Evolutionary conservation across 2,113 vertebrate species (phyloP), one percentile per base, ranked within the genome.

Genomic region (Dasyornis broadbenti): DNA sequence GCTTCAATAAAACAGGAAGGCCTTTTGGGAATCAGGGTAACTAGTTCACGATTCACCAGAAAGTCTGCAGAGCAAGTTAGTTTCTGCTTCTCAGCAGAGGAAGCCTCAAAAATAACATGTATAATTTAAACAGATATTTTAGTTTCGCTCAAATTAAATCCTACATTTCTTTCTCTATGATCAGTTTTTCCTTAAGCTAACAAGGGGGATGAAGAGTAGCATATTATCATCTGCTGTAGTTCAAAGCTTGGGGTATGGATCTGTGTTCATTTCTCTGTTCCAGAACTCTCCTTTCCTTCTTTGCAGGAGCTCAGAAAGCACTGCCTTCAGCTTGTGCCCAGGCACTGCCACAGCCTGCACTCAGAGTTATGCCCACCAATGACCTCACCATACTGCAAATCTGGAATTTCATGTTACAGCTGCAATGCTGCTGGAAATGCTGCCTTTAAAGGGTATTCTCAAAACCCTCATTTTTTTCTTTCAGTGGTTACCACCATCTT

Each of bases 261-360:
- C 49, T 79, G 70, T 56, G 61, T 70, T 42, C n/a, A 40, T 6
- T 24, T 42, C 16, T 68, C 37, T 68, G 5, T 42, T 35, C 65
- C 75, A 60, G 75, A 93, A 30, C 21, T n/a, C 30, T 26, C 60
- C 33, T 50, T 15, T 12, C 9, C 35, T 17, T 50, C 33, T 4
- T 22, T 57, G 72, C 22, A 65, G 64, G 21, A 61, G 59, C 77
- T 87, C 33, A 54, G 69, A 40, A 57, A 59, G 53, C 23, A 10
- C 26, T 18, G 47, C 28, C 88, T 53, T 40, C 9, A 44, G 47
- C 14, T 50, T 11, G 11, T 49, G 57, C 65, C 47, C 42, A 54
- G 42, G 69, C 42, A 37, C 18, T 24, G 47, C 53, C 66, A 6
- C 22, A 19, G 13, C 0, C 1, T 18, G 73, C 30, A 4, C 7